These are phyloP conservation scores for Sinelater perroti DNA, from an alignment of 2,888 invertebrate genomes.

Conservation along the genomic window DNA sequence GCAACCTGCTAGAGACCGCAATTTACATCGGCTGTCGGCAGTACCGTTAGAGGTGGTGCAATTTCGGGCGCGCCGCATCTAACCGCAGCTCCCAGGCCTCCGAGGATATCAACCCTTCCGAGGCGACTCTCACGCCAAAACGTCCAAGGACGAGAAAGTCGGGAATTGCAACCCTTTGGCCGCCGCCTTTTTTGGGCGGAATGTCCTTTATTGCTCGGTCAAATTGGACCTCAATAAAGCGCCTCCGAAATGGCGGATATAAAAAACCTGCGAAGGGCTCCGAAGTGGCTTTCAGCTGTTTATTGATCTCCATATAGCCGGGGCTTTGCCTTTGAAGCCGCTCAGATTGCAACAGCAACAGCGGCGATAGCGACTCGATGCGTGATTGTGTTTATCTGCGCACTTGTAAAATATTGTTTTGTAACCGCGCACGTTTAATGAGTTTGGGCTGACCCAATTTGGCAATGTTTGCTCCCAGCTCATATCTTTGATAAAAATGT, in stretches of 20 bases:
- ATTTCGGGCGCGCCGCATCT: constrained; percentile 33
- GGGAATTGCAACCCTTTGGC: not conserved
- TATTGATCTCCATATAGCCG: not conserved
- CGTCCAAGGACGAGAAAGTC: too few species aligned
- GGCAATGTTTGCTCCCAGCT: constrained; percentile 11
- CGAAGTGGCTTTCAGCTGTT: not conserved
- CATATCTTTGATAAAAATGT: constrained; percentile 3
- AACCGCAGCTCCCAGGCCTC: constrained; percentile 26
- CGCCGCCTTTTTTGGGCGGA: not conserved
- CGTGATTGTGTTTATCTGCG: constrained; percentile 1
- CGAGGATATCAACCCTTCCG: too few species aligned
- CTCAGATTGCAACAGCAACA: not conserved
- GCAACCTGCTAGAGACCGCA: constrained; percentile 35
- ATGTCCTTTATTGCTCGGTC: not conserved
- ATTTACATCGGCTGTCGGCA: constrained; percentile 29
- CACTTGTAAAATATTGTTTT: not conserved
- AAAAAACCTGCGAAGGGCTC: not conserved
- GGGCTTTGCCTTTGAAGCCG: not conserved
- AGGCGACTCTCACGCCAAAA: too few species aligned
- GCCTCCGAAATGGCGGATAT: not conserved
- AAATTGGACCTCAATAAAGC: not conserved
- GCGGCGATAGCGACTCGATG: not conserved
- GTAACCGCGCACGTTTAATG: not conserved
- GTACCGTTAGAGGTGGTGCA: constrained; percentile 33
- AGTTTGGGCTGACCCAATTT: constrained; percentile 10